These are phyloP conservation scores for Scelioninae gen. 2 DNA, from an alignment of 2,888 invertebrate genomes.

Conservation along the genomic window DNA sequence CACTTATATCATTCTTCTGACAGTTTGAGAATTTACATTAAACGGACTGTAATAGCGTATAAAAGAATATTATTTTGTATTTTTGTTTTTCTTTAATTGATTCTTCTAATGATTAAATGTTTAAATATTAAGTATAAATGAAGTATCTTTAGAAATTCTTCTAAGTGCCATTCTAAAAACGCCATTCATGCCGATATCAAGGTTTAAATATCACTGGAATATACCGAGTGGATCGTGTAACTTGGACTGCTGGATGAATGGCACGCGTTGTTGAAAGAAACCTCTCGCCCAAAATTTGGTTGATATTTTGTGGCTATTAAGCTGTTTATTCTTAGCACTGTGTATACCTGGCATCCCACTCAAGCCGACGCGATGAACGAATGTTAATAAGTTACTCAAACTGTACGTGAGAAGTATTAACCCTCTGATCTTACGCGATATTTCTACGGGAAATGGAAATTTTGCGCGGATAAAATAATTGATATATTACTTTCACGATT, in stretches of 20 bases:
- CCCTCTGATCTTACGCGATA: conserved; percentile 37
- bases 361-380: conserved; percentile 11
- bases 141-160: too few species aligned
- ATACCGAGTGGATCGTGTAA: conserved; percentile 8
- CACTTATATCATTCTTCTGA: too few species aligned
- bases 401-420: conserved; percentile 18
- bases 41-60: too few species aligned
- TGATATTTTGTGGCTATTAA: not conserved
- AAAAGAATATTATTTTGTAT: too few species aligned
- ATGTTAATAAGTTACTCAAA: conserved; percentile 10
- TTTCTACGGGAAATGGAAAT: conserved; percentile 32
- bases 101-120: too few species aligned
- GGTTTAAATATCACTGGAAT: conserved; percentile 15
- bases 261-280: not conserved
- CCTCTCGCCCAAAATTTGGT: not conserved
- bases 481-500: conserved; percentile 58
- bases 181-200: not conserved
- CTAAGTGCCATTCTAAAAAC: too few species aligned
- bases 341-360: conserved; percentile 11
- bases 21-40: too few species aligned
- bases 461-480: conserved; percentile 50
- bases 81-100: too few species aligned
- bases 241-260: conserved; percentile 1
- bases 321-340: not conserved
- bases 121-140: too few species aligned